Conservation (phyloP, 2,888 invertebrate species). For the Orchesellides sinensis region DNA sequence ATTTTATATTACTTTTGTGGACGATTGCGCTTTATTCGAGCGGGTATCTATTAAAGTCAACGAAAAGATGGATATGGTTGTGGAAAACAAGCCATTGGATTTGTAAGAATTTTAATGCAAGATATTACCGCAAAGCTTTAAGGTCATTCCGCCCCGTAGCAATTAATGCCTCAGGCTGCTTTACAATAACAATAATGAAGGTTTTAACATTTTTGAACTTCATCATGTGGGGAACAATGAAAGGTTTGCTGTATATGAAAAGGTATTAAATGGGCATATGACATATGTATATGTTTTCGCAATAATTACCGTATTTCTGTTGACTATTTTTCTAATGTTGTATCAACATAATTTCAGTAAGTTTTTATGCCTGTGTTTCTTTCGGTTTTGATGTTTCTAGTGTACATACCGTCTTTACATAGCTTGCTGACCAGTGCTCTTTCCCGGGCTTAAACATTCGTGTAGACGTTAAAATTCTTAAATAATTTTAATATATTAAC, state of each 20-base stretch:
- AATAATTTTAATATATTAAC: too few relatives aligned
- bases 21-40: slow-evolving; percentile 12
- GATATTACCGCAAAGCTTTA: slow-evolving; percentile 24
- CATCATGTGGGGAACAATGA: slow-evolving; percentile 47
- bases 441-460: too few relatives aligned
- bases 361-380: too few relatives aligned
- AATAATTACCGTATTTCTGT: too few relatives aligned
- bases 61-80: slow-evolving; percentile 16
- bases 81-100: slow-evolving; percentile 18
- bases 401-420: too few relatives aligned
- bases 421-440: too few relatives aligned
- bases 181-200: slow-evolving; percentile 1
- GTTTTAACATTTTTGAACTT: slow-evolving; percentile 34
- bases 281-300: too few relatives aligned
- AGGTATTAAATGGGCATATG: not conserved
- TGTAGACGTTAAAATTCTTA: too few relatives aligned
- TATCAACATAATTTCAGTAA: too few relatives aligned
- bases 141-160: slow-evolving; percentile 29
- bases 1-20: not conserved
- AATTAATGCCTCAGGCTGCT: not conserved
- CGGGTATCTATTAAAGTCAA: slow-evolving; percentile 8
- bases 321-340: too few relatives aligned
- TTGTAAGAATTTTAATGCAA: not conserved
- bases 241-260: slow-evolving; percentile 45
- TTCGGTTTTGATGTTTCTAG: too few relatives aligned